Evolutionary conservation across 2,888 invertebrate species (phyloP).

Genomic region (Torymus texanus): DNA sequence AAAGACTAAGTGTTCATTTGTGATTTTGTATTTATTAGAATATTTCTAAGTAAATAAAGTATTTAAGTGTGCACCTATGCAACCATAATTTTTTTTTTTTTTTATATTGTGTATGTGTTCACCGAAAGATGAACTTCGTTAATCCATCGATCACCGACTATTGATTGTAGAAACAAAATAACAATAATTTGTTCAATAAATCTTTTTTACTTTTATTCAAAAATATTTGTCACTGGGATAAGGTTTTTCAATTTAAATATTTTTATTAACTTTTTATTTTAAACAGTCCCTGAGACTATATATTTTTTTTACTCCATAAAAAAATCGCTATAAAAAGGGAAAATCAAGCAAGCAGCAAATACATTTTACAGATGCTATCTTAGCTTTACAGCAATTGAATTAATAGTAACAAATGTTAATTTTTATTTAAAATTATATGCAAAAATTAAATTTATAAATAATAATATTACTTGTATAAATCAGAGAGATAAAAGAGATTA

Average conservation of each 20-base stretch:
- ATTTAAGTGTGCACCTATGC: conserved; percentile 72
- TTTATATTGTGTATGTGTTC: conserved; percentile 52
- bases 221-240: conserved; percentile 48
- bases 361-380: conserved; percentile 45
- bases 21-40: conserved; percentile 75
- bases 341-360: conserved; percentile 52
- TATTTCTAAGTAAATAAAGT: conserved; percentile 73
- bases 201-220: conserved; percentile 56
- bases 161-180: conserved; percentile 54
- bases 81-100: conserved; percentile 51
- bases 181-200: conserved; percentile 55
- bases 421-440: conserved; percentile 70
- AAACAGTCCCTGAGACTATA: conserved; percentile 48
- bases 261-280: conserved; percentile 36
- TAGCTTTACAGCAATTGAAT: conserved; percentile 44
- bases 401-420: conserved; percentile 73
- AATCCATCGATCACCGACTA: conserved; percentile 43
- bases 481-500: conserved; percentile 65
- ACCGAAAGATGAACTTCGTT: conserved; percentile 44
- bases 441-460: conserved; percentile 73
- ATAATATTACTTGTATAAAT: conserved; percentile 70
- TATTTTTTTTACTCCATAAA: conserved; percentile 43
- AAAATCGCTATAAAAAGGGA: conserved; percentile 53
- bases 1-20: conserved; percentile 75
- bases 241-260: conserved; percentile 29